A percentile compares a stretch with the other conserved stretches of the same genome.
Conservation (phyloP, 2,797 vertebrate genomes). For the Vireo griseus region DNA sequence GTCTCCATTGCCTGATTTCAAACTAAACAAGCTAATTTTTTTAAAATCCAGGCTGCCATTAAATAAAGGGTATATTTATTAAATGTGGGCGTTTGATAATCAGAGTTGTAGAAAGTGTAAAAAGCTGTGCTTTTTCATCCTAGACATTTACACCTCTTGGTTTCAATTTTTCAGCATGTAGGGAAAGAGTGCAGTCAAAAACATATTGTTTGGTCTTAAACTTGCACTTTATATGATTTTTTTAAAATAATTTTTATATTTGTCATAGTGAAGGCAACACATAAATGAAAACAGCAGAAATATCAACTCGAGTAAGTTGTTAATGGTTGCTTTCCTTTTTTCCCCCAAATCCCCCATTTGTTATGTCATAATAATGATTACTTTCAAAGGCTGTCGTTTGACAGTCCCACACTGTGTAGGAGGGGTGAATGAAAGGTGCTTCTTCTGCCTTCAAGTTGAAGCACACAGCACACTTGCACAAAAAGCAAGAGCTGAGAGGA, state of each 20-base stretch:
- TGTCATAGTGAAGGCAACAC: not conserved
- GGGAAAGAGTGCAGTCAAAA: not conserved
- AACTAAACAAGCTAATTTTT: not conserved
- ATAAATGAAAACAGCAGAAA: not conserved
- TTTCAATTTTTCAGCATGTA: not conserved
- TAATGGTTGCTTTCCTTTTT: not conserved
- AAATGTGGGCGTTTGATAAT: not conserved
- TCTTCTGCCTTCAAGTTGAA: conserved; percentile 9
- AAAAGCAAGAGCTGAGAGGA: not conserved
- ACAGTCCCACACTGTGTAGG: conserved; percentile 5
- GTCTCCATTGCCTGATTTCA: not conserved
- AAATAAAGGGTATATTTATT: conserved; percentile 10
- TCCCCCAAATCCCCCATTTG: not conserved
- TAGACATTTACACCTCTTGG: not conserved
- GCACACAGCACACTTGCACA: not conserved
- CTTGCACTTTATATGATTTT: not conserved
- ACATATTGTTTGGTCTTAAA: not conserved
- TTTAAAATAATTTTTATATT: not conserved
- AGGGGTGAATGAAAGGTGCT: not conserved
- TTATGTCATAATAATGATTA: conserved; percentile 26
- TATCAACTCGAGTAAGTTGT: not conserved
- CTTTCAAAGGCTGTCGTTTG: conserved; percentile 4
- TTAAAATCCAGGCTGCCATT: not conserved
- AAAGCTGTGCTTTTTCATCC: conserved; percentile 31
- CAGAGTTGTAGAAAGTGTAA: conserved; percentile 14